These are phyloP conservation scores for Caradrina kadenii DNA, from an alignment of 2,888 invertebrate genomes.

Conservation along the genomic window DNA sequence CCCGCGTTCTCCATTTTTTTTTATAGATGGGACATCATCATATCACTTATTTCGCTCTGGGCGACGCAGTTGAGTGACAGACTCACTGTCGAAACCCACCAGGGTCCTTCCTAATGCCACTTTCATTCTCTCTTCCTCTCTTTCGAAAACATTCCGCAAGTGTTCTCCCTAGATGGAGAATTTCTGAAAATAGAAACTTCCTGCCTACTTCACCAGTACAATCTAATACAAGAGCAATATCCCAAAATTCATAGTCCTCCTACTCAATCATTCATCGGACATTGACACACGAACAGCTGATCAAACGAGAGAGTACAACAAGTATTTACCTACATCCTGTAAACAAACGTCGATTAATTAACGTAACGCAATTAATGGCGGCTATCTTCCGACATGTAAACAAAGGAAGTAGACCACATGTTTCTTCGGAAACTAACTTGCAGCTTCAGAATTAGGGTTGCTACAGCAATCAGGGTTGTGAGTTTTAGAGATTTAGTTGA, in stretches of 20 bases:
- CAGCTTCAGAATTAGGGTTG: slow-evolving; percentile 32
- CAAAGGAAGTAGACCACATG: slow-evolving; percentile 43
- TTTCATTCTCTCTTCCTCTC: too few species aligned
- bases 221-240: background rate
- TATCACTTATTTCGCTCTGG: too few species aligned
- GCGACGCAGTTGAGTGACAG: too few species aligned
- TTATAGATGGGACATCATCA: too few species aligned
- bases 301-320: slow-evolving; percentile 26
- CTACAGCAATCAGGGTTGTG: background rate
- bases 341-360: slow-evolving; percentile 50
- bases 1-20: too few species aligned
- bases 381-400: slow-evolving; percentile 25
- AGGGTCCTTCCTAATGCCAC: too few species aligned
- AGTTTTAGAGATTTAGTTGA: too few species aligned
- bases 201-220: too few species aligned
- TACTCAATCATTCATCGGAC: slow-evolving; percentile 1
- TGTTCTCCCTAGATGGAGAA: too few species aligned
- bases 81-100: too few species aligned
- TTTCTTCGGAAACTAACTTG: slow-evolving; percentile 31
- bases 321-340: slow-evolving; percentile 10
- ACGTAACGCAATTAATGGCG: slow-evolving; percentile 39
- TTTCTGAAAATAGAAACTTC: too few species aligned
- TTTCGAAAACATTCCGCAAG: too few species aligned
- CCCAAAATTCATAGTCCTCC: background rate
- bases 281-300: slow-evolving; percentile 24